Evolutionary conservation across 2,113 vertebrate genomes (phyloP), one percentile per base, ranked within the genome.

Genomic region (Mormoops blainvillei): DNA sequence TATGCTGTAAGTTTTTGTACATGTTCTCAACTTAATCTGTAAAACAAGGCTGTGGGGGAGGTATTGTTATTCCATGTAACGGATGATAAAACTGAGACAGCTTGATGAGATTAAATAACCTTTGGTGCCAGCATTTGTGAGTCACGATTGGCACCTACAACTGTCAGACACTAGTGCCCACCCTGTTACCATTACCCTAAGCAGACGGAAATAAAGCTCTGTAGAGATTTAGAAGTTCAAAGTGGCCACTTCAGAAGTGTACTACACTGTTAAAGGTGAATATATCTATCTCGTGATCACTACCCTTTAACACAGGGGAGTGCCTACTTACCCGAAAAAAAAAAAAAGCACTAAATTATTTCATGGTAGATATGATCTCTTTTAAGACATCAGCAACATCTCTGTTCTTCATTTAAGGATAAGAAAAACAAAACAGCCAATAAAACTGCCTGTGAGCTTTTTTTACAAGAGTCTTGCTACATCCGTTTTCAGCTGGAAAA

Each of bases 401-500:
- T 95, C 82, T 70, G 94, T 89, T 93, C 50, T 65, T 96, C 78
- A 82, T 90, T 94, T 94, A 52, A 90, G 41, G 22, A 90, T 67
- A 48, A 91, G n/a, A 74, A 92, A 92, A 73, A 78, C 6, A 91
- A 95, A 76, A 78, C 24, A 94, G 65, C 78, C 89, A 96, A 91
- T 82, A 93, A 96, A 91, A 92, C 45, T 85, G 90, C 87, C 87
- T 94, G 41, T 91, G 94, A 38, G 84, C 54, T 84, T 76, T 58
- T 41, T 68, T 33, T 2, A 67, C 13, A 70, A 86, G 43, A 82
- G 33, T 80, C 87, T 94, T 96, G 90, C 92, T 96, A 70, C 68
- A 96, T 97, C 87, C 13, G 7, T 95, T 96, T 95, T 97, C 93
- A 97, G 92, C 95, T 92, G 91, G 96, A 98, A 96, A 96, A 94